Conservation (phyloP, 2,888 invertebrate species). For the Bugulina stolonifera region DNA sequence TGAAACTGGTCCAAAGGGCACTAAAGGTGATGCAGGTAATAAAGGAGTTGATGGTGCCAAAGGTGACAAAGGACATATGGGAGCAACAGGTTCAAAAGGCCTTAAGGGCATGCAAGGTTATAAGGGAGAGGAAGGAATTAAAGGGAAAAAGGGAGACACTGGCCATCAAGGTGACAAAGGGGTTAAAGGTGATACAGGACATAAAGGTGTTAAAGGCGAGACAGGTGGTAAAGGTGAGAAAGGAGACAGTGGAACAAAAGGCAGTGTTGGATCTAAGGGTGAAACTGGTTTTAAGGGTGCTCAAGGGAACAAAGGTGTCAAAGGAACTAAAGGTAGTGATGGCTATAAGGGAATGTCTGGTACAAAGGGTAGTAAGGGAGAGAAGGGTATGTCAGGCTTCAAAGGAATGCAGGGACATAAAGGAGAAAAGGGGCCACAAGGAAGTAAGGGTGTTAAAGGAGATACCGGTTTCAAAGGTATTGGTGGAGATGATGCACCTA, state of each 20-base stretch:
- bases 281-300: neutral
- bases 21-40: neutral
- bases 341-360: constrained; percentile 28
- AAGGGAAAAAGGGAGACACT: neutral
- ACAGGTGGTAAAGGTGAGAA: neutral
- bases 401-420: neutral
- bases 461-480: neutral
- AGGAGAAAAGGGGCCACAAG: neutral
- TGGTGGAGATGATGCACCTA: neutral
- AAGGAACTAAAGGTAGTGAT: constrained; percentile 26
- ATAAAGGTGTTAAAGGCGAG: neutral
- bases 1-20: neutral
- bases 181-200: neutral
- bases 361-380: constrained; percentile 27
- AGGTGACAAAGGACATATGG: neutral
- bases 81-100: neutral
- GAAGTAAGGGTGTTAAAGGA: neutral
- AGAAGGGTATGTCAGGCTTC: no score
- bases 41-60: neutral
- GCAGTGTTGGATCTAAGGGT: constrained; percentile 28
- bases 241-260: neutral
- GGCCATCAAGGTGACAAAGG: neutral
- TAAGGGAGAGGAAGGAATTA: neutral
- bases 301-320: neutral
- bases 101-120: neutral